Evolutionary conservation across 2,113 vertebrate species (phyloP).

Genomic region (Nibea albiflora): DNA sequence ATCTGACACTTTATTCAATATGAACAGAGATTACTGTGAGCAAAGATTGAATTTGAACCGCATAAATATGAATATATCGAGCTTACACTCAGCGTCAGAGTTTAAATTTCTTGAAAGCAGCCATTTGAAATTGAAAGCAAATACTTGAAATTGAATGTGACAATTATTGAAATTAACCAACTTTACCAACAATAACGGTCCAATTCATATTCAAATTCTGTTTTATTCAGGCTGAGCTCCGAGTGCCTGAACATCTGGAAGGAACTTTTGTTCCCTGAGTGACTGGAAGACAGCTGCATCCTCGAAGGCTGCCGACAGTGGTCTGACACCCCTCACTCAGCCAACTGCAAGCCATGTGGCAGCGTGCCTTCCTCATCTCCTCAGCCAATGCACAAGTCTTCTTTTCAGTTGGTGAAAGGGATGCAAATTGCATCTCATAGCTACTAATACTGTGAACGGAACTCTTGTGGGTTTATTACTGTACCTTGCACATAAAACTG

Average conservation of each 20-base stretch:
- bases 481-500: constrained; percentile 25
- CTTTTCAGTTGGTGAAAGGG: constrained; percentile 63
- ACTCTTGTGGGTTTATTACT: constrained; percentile 10
- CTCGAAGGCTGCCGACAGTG: constrained; percentile 57
- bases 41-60: constrained; percentile 32
- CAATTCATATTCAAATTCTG: constrained; percentile 64
- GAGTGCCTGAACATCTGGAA: constrained; percentile 70
- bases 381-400: constrained; percentile 53
- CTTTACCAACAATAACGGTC: constrained; percentile 21
- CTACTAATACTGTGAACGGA: constrained; percentile 30
- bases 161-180: constrained; percentile 54
- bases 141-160: constrained; percentile 55
- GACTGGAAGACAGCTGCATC: constrained; percentile 73
- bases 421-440: constrained; percentile 61
- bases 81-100: constrained; percentile 8
- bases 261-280: constrained; percentile 65
- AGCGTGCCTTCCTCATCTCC: constrained; percentile 53
- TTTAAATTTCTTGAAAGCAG: constrained; percentile 15
- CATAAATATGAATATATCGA: constrained; percentile 37
- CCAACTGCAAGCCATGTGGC: constrained; percentile 64
- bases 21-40: constrained; percentile 38
- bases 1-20: constrained; percentile 33
- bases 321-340: constrained; percentile 61
- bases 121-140: constrained; percentile 54
- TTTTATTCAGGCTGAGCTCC: constrained; percentile 48